Conservation (phyloP, 2,888 invertebrate species). For the Phengaris alcon region DNA sequence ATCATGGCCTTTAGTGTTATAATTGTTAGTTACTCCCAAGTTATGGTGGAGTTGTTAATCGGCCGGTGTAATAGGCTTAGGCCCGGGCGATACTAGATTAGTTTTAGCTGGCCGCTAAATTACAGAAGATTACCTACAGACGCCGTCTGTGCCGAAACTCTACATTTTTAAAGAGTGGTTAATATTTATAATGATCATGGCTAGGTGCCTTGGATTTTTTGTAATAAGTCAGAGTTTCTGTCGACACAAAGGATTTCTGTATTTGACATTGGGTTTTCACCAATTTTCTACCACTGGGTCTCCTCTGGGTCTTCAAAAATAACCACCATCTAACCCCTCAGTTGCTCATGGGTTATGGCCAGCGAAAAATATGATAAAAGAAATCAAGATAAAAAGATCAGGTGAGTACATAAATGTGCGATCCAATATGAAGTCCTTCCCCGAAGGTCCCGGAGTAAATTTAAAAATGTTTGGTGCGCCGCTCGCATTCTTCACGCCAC, state of each 20-base stretch:
- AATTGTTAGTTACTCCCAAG: slow-evolving; percentile 22
- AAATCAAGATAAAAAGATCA: slow-evolving; percentile 27
- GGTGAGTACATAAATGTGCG: slow-evolving; percentile 39
- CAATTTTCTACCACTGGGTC: too few relatives aligned
- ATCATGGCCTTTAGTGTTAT: background rate
- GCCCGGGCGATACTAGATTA: slow-evolving; percentile 43
- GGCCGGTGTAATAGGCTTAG: slow-evolving; percentile 48
- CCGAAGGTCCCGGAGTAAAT: slow-evolving; percentile 59
- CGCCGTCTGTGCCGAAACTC: background rate
- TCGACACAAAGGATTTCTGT: too few relatives aligned
- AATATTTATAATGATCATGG: too few relatives aligned
- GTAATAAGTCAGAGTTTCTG: too few relatives aligned
- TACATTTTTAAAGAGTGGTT: background rate
- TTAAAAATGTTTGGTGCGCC: slow-evolving; percentile 60
- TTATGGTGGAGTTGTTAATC: slow-evolving; percentile 52
- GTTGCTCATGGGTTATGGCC: too few relatives aligned
- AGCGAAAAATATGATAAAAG: background rate
- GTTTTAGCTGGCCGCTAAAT: slow-evolving; percentile 46
- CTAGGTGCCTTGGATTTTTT: too few relatives aligned
- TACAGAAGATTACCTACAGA: slow-evolving; percentile 36
- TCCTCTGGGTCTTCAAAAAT: too few relatives aligned
- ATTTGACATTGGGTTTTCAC: too few relatives aligned
- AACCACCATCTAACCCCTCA: too few relatives aligned
- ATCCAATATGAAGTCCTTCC: slow-evolving; percentile 64
- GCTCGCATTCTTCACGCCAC: slow-evolving; percentile 59